Conservation (phyloP, 2,113 vertebrate genomes). For the Gambusia affinis region DNA sequence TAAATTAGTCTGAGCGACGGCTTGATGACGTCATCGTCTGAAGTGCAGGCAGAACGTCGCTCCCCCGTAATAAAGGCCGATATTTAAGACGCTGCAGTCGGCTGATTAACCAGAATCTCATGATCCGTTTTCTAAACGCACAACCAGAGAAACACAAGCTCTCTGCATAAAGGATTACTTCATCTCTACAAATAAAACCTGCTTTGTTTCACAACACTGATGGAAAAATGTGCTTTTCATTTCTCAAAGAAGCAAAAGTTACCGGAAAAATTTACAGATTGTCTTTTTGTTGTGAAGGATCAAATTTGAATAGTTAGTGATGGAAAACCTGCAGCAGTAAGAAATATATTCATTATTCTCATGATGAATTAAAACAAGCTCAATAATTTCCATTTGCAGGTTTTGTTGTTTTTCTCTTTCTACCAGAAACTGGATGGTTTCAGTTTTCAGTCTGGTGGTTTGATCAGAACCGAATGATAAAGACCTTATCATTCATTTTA, state of each 20-base stretch:
- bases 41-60: constrained; percentile 22
- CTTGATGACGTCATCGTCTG: not conserved
- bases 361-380: no score
- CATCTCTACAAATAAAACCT: not conserved
- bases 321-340: no score
- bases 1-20: not conserved
- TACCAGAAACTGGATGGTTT: no score
- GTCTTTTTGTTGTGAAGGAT: no score
- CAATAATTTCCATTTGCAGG: no score
- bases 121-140: constrained; percentile 63
- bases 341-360: no score
- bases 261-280: not conserved
- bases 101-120: constrained; percentile 63
- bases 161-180: not conserved
- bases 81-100: constrained; percentile 30
- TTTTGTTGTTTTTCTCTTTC: no score
- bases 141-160: constrained; percentile 4
- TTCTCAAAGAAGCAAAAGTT: not conserved
- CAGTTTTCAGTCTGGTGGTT: no score
- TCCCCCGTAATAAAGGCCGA: constrained; percentile 34
- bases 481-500: no score
- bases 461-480: no score
- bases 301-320: no score
- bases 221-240: not conserved
- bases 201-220: not conserved